Conservation (phyloP, 92 coral and sea anemone species). For the Siderastrea siderea region DNA sequence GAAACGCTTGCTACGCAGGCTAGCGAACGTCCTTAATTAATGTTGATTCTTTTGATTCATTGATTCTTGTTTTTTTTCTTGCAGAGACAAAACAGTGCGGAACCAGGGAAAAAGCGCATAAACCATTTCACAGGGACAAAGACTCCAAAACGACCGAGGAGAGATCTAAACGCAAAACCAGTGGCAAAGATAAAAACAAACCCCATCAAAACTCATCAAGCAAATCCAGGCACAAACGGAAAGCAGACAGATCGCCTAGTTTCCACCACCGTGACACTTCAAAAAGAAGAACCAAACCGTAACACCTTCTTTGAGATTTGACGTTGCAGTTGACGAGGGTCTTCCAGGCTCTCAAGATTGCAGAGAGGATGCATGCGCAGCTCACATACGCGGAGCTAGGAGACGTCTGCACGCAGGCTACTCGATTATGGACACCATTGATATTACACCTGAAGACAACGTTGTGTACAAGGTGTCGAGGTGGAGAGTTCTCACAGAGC, state of each 20-base stretch:
- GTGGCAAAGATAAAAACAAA: neutral
- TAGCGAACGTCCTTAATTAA: no score
- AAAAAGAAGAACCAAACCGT: neutral
- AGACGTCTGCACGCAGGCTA: no score
- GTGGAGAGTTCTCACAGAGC: no score
- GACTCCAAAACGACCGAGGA: neutral
- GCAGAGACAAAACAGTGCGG: neutral
- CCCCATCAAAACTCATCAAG: neutral
- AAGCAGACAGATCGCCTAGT: neutral
- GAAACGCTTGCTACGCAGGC: no score
- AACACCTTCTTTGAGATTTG: no score
- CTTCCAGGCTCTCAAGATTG: no score
- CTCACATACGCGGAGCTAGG: no score
- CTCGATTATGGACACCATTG: no score
- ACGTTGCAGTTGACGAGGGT: neutral
- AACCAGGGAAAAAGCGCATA: conserved; percentile 5
- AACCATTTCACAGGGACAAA: neutral
- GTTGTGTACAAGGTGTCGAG: no score
- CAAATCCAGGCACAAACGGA: conserved; percentile 2
- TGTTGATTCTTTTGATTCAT: neutral
- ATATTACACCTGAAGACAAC: no score
- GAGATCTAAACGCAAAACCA: neutral
- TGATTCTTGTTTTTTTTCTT: neutral
- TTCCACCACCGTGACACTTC: neutral
- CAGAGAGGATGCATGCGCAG: no score